These are phyloP conservation scores for Neoarius graeffei DNA, from an alignment of 2,113 vertebrate genomes.

Conservation along the genomic window DNA sequence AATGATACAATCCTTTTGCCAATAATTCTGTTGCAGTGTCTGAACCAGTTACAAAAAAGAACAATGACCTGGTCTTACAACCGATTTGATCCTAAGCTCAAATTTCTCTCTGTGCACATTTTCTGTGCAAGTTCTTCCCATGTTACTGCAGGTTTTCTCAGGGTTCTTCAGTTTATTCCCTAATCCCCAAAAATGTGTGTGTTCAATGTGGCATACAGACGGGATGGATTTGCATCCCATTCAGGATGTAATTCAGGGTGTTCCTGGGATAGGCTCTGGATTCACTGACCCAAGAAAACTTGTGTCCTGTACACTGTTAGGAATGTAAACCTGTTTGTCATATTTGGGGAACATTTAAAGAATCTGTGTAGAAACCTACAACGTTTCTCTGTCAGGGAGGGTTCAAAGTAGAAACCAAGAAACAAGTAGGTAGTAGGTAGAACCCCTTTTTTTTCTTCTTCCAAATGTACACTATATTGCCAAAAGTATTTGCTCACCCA, in stretches of 20 bases:
- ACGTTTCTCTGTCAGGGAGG: not conserved
- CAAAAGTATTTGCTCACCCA: no score
- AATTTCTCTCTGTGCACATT: not conserved
- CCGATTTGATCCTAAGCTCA: not conserved
- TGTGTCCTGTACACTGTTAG: not conserved
- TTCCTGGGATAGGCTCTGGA: not conserved
- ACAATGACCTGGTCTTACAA: not conserved
- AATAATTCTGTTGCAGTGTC: not conserved
- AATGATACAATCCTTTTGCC: not conserved
- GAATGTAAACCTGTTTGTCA: not conserved
- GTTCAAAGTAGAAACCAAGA: not conserved
- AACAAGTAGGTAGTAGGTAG: no score
- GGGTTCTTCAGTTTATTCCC: not conserved
- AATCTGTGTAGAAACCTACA: not conserved
- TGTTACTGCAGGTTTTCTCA: not conserved
- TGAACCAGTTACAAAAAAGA: not conserved
- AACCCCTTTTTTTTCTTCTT: not conserved
- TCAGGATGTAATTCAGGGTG: not conserved
- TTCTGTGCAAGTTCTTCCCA: not conserved
- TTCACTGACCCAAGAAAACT: not conserved
- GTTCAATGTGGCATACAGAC: not conserved
- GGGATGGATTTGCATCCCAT: not conserved
- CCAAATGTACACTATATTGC: no score
- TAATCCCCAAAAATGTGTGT: not conserved
- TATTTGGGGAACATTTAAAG: not conserved